These are phyloP conservation scores for Nowickia ferox DNA, from an alignment of 2,888 invertebrate species.

Conservation along the genomic window DNA sequence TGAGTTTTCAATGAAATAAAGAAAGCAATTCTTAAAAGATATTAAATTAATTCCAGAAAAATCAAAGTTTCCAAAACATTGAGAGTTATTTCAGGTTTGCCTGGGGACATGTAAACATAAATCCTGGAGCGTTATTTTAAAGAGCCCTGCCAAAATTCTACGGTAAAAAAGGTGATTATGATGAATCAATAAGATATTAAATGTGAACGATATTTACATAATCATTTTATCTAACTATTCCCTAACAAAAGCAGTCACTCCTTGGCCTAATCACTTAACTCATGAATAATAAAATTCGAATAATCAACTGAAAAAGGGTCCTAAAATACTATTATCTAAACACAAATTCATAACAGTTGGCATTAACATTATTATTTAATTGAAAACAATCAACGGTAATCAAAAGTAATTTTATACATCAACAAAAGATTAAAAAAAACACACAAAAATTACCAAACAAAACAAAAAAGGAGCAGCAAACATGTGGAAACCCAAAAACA, in stretches of 20 bases:
- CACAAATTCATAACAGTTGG: slow-evolving; percentile 37
- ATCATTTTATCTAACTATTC: background rate
- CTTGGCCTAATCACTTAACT: too few relatives aligned
- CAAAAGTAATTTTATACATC: slow-evolving; percentile 61
- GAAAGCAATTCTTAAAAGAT: too few relatives aligned
- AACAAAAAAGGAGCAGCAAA: slow-evolving; percentile 14
- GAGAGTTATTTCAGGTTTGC: too few relatives aligned
- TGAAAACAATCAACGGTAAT: slow-evolving; percentile 65
- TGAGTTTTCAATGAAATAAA: too few relatives aligned
- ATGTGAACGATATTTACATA: too few relatives aligned
- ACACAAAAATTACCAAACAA: slow-evolving; percentile 7
- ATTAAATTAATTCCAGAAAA: too few relatives aligned
- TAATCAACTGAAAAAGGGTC: background rate
- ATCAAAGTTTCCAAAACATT: too few relatives aligned
- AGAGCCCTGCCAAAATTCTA: too few relatives aligned
- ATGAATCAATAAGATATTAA: too few relatives aligned
- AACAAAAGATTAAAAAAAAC: slow-evolving; percentile 22
- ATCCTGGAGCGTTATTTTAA: too few relatives aligned
- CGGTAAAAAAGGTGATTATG: too few relatives aligned
- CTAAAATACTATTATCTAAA: background rate
- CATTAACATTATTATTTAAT: slow-evolving; percentile 58
- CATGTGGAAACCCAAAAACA: background rate
- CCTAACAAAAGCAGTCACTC: background rate
- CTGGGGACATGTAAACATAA: too few relatives aligned
- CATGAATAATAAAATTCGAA: background rate